Evolutionary conservation across 2,797 vertebrate genomes (phyloP).

Genomic region (Sebastes vulpes): DNA sequence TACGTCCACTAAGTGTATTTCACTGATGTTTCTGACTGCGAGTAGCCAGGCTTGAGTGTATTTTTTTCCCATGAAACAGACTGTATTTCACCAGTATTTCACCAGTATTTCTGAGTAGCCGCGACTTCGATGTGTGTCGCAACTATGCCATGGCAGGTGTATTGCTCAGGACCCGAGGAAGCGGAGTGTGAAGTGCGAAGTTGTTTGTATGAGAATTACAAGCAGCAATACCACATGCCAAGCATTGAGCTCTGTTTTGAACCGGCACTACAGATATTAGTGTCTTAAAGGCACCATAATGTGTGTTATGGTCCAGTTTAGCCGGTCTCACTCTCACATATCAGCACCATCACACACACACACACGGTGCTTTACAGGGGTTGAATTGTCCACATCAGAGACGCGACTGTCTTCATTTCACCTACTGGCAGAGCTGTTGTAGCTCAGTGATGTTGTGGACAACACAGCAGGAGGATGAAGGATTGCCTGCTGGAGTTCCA

Average conservation of each 20-base stretch:
- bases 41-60: background rate
- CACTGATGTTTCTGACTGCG: background rate
- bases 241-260: background rate
- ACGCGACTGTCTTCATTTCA: background rate
- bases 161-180: background rate
- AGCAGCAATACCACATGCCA: background rate
- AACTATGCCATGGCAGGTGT: background rate
- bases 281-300: background rate
- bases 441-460: constrained; percentile 25
- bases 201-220: background rate
- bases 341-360: background rate
- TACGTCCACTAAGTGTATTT: background rate
- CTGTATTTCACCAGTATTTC: background rate
- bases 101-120: background rate
- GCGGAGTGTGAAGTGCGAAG: background rate
- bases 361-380: background rate
- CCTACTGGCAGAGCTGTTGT: background rate
- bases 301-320: background rate
- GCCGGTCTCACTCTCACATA: background rate
- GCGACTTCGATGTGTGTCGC: too few relatives aligned
- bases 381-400: background rate
- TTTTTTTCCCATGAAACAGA: background rate
- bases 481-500: background rate
- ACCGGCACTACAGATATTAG: background rate
- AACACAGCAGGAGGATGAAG: constrained; percentile 25